phyloP scores from a whole-genome alignment of 2,113 vertebrate genomes.

The Elaphurus davidianus region DNA sequence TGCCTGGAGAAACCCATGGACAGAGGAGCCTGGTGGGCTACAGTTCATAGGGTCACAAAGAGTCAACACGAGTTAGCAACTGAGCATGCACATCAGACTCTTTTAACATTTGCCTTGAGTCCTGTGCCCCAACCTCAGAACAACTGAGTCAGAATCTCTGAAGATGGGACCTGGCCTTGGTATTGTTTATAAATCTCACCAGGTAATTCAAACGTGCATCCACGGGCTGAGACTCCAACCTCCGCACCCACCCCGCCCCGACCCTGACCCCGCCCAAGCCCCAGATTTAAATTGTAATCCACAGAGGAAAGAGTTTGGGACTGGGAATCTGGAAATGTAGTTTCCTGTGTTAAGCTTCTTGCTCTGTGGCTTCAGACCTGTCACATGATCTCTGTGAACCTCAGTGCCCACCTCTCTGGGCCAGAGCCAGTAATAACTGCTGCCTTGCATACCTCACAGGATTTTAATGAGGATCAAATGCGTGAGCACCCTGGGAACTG shows the following conservation, averaged over 20 bases:
- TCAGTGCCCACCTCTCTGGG: neutral
- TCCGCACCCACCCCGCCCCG: fast-evolving
- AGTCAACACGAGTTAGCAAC: neutral
- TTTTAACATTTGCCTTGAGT: neutral
- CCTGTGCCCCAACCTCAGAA: neutral
- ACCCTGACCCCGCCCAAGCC: neutral
- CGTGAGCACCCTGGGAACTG: constrained; percentile 64
- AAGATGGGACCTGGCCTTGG: neutral
- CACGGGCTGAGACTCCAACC: neutral
- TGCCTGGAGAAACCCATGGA: neutral
- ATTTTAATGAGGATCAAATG: constrained; percentile 52
- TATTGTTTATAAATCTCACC: neutral
- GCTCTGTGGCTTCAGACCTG: neutral
- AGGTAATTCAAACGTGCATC: neutral
- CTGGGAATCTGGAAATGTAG: neutral
- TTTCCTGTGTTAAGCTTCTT: constrained; percentile 17
- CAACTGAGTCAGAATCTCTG: neutral
- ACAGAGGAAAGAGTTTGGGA: neutral
- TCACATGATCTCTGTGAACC: constrained; percentile 29
- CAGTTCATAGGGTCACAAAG: neutral
- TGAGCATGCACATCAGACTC: neutral
- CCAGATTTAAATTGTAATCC: neutral
- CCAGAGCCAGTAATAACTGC: constrained; percentile 14
- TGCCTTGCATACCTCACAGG: constrained; percentile 40
- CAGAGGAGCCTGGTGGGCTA: neutral